Evolutionary conservation across 2,113 vertebrate genomes (phyloP).

Genomic region (Motacilla tschutschensis): DNA sequence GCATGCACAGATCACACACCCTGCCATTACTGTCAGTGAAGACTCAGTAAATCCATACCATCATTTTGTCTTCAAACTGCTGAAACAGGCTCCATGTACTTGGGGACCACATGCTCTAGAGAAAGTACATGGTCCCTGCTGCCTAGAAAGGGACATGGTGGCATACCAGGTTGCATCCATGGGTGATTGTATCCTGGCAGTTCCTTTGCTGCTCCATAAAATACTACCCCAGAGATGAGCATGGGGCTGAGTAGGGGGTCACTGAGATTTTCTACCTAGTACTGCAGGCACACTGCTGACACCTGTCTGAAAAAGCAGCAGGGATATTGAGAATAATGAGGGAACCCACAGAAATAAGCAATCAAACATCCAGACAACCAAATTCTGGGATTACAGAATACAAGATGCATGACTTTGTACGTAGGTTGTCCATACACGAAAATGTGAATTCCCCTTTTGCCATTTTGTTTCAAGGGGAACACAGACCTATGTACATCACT

Average conservation of each 20-base stretch:
- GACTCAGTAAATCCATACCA: background rate
- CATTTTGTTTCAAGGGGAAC: background rate
- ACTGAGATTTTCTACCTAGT: background rate
- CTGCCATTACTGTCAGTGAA: background rate
- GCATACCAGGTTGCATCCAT: background rate
- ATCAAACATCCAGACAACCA: background rate
- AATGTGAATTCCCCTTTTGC: background rate
- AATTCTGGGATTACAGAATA: background rate
- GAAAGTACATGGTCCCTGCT: background rate
- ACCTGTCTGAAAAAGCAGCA: background rate
- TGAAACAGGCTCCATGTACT: accelerated
- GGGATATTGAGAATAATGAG: background rate
- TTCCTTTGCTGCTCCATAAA: background rate
- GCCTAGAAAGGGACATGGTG: background rate
- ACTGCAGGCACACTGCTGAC: accelerated
- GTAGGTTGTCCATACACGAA: accelerated
- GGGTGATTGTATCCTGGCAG: background rate
- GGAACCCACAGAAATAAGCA: background rate
- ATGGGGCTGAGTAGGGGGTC: background rate
- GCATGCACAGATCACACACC: background rate
- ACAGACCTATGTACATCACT: background rate
- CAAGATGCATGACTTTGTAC: background rate
- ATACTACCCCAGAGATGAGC: background rate
- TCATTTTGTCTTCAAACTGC: background rate
- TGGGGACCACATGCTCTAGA: background rate